Conservation (phyloP, 2,888 invertebrate species). For the Agrochola macilenta region DNA sequence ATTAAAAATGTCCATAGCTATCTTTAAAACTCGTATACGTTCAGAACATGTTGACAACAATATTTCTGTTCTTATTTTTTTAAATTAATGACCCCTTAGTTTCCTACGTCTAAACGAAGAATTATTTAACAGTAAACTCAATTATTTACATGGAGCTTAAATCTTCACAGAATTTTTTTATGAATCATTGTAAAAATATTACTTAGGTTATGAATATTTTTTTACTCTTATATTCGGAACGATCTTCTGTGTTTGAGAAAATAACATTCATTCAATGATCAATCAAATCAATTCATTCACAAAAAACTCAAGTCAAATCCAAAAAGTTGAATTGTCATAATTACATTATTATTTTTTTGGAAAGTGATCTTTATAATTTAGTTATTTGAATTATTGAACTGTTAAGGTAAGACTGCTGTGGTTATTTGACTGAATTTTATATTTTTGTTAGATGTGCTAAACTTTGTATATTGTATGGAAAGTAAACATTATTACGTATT, state of each 20-base stretch:
- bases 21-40: constrained; percentile 13
- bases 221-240: constrained; percentile 9
- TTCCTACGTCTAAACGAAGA: accelerated
- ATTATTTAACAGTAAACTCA: background rate
- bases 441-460: constrained; percentile 30
- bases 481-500: constrained; percentile 78
- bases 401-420: constrained; percentile 68
- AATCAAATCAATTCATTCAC: constrained; percentile 65
- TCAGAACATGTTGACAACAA: background rate
- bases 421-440: constrained; percentile 18
- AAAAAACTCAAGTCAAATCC: constrained; percentile 71
- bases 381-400: constrained; percentile 41
- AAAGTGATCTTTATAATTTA: constrained; percentile 60
- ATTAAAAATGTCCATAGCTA: background rate
- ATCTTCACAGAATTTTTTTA: background rate
- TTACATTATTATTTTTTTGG: constrained; percentile 66
- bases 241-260: constrained; percentile 25
- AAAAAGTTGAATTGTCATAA: constrained; percentile 84
- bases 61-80: background rate
- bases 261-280: constrained; percentile 36
- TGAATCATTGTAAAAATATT: background rate
- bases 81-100: background rate
- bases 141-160: background rate
- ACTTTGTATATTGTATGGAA: constrained; percentile 35
- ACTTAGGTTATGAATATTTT: too few species aligned